Percentiles rank a stretch among this genome's conserved stretches.
Evolutionary conservation across 2,888 invertebrate genomes (phyloP).

Genomic region (Cheilosia pagana): DNA sequence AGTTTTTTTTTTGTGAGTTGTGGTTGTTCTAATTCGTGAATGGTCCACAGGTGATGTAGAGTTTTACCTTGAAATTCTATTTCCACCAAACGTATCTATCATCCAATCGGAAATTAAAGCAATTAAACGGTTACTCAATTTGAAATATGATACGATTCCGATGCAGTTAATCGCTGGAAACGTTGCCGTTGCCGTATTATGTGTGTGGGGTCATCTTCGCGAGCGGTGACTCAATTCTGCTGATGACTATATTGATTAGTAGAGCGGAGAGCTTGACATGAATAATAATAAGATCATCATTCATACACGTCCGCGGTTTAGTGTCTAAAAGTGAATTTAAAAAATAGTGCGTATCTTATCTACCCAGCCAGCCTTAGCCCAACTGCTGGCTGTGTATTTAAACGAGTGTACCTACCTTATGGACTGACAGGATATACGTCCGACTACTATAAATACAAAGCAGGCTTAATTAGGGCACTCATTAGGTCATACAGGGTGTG

Average conservation of each 20-base stretch:
- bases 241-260: conserved; percentile 60
- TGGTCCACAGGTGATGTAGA: conserved; percentile 34
- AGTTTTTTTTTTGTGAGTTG: conserved; percentile 1
- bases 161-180: conserved; percentile 39
- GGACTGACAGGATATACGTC: conserved; percentile 31
- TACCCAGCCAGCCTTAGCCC: background rate
- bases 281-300: conserved; percentile 7
- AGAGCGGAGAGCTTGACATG: background rate
- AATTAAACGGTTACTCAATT: conserved; percentile 65
- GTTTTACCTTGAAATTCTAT: conserved; percentile 21
- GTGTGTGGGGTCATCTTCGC: conserved; percentile 53
- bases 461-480: conserved; percentile 42
- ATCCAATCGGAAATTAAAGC: conserved; percentile 40
- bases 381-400: conserved; percentile 2
- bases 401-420: conserved; percentile 35
- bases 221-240: conserved; percentile 61
- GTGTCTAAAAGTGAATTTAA: conserved; percentile 7
- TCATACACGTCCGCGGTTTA: background rate
- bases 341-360: background rate
- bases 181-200: conserved; percentile 3
- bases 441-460: conserved; percentile 25
- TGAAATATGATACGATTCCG: conserved; percentile 63
- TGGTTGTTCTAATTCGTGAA: background rate
- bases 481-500: conserved; percentile 53
- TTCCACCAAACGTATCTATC: conserved; percentile 5